Base-by-base conservation (phyloP, 2,113 vertebrate species). In the Lophura nycthemera region DNA sequence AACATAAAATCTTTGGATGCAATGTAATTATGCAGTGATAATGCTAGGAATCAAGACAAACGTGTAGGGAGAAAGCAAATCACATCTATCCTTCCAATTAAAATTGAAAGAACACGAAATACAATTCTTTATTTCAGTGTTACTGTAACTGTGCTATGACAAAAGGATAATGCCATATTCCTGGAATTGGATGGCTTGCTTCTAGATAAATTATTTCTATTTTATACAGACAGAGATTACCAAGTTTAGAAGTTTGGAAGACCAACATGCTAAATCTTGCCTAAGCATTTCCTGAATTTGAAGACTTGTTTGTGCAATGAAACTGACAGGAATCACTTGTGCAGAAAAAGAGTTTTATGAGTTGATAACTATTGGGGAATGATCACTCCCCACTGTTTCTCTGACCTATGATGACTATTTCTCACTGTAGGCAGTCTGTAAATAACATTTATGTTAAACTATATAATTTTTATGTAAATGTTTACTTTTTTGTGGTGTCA, bases 301-400 rank as follows among this genome's bases (percentile, higher is more conserved):
- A 73, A 16, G 40, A 60, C 10, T 56, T 56, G 11, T 64, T 90
- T 63, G 30, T 74, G 36, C 70, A 59, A 70, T 59, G 84, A 61
- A 83, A 43, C 40, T 0, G 0, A 11, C 22, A 59, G 65, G 30
- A 24, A 6, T 54, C 81, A 38, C 56, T 92, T 48, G 6, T 78
- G 14, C 4, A 2, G 38, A 8, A 59, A 48, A 40, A 24, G 20
- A 10, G 15, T 36, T 70, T 59, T 30, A 21, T 30, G 40, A 60
- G 13, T 9, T 65, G 43, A 20, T 52, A 32, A 29, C 61, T 71
- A 2, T 50, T 67, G 71, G 2, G 7, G 42, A 75, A 72, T 71
- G 22, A 38, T 15, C 16, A 40, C 15, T 82, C 42, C 32, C 21
- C 2, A 2, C 24, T 48, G 5, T 29, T 89, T 24, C 43, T 14